Conservation (phyloP, 2,888 invertebrate genomes). For the Tortrix viridana region DNA sequence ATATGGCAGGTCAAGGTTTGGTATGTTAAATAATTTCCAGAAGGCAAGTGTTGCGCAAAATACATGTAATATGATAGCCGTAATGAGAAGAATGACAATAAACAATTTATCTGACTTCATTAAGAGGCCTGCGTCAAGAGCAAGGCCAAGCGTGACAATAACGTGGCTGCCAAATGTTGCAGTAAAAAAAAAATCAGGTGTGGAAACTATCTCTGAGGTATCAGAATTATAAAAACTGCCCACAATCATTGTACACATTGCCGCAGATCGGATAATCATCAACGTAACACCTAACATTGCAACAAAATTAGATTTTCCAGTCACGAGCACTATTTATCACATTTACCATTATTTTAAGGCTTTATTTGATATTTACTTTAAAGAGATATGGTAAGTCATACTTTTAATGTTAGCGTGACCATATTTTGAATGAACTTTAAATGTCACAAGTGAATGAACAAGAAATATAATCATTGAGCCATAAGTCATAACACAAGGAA, state of each 20-base stretch:
- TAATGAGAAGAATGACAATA: constrained; percentile 48
- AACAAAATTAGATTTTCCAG: constrained; percentile 1
- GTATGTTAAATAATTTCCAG: constrained; percentile 44
- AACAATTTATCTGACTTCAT: constrained; percentile 47
- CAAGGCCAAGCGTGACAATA: constrained; percentile 56
- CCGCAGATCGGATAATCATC: constrained; percentile 57
- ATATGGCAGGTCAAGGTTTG: constrained; percentile 14
- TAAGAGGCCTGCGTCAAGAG: constrained; percentile 57
- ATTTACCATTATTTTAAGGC: constrained; percentile 4
- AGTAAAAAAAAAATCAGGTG: constrained; percentile 53
- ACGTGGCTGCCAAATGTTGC: constrained; percentile 59
- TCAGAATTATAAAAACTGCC: constrained; percentile 59
- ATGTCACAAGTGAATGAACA: too few relatives aligned
- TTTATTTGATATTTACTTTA: not conserved
- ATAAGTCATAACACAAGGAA: too few relatives aligned
- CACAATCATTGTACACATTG: constrained; percentile 51
- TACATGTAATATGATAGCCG: constrained; percentile 49
- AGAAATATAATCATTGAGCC: too few relatives aligned
- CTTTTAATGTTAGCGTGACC: too few relatives aligned
- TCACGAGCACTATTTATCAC: constrained; percentile 1
- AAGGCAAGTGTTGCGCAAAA: constrained; percentile 49
- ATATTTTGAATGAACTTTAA: too few relatives aligned
- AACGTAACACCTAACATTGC: constrained; percentile 55
- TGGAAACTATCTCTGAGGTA: constrained; percentile 43
- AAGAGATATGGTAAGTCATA: not conserved